Evolutionary conservation across 2,888 invertebrate species (phyloP).

Genomic region (Cheilosia vernalis): DNA sequence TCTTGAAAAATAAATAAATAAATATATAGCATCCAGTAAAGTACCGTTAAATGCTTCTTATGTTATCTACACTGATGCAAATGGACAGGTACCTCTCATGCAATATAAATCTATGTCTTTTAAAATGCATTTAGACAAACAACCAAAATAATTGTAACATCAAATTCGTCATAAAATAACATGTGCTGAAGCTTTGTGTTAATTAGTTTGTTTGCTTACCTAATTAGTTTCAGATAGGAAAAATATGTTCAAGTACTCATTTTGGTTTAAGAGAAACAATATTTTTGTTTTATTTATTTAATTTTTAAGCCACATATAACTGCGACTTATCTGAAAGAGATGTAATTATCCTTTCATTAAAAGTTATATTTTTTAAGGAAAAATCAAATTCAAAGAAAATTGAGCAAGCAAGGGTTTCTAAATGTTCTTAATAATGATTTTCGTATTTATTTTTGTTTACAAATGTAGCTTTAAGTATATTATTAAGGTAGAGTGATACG

Average conservation of each 20-base stretch:
- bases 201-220: neutral
- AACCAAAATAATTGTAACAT: neutral
- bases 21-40: slow-evolving; percentile 84
- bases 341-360: neutral
- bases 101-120: slow-evolving; percentile 13
- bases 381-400: slow-evolving; percentile 22
- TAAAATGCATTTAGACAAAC: slow-evolving; percentile 2
- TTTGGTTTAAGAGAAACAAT: neutral
- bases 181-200: slow-evolving; percentile 11
- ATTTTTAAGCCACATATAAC: neutral
- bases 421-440: neutral
- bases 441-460: neutral
- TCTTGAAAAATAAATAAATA: slow-evolving; percentile 65
- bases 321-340: neutral
- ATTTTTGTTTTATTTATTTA: neutral
- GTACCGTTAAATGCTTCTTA: slow-evolving; percentile 95
- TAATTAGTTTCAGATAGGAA: neutral
- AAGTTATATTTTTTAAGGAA: neutral
- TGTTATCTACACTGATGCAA: slow-evolving; percentile 97
- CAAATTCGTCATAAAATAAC: neutral
- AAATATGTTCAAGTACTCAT: neutral
- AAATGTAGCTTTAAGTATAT: neutral
- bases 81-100: slow-evolving; percentile 91
- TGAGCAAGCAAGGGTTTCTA: slow-evolving; percentile 59
- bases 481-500: neutral